Conservation (phyloP, 2,888 invertebrate genomes). For the Fragum sueziense region DNA sequence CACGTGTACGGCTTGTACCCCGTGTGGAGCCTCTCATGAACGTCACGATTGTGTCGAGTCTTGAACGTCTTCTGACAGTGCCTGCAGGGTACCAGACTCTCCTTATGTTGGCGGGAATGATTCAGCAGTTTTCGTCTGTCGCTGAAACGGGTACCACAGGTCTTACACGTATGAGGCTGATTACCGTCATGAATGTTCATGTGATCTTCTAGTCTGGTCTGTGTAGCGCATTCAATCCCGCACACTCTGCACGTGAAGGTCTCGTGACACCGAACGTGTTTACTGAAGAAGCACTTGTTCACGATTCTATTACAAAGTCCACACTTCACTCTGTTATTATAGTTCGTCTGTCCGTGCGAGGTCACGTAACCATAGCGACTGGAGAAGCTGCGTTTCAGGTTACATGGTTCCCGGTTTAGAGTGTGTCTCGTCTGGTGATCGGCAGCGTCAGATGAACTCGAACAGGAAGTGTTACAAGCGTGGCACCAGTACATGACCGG, state of each 20-base stretch:
- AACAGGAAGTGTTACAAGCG: slow-evolving; percentile 28
- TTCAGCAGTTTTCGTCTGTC: slow-evolving; percentile 34
- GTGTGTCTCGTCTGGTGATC: slow-evolving; percentile 27
- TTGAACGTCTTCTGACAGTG: slow-evolving; percentile 40
- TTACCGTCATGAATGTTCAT: slow-evolving; percentile 36
- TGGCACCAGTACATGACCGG: slow-evolving; percentile 42
- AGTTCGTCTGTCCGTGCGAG: slow-evolving; percentile 21
- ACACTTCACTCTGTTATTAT: slow-evolving; percentile 34
- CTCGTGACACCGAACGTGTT: slow-evolving; percentile 36
- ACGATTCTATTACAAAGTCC: slow-evolving; percentile 43
- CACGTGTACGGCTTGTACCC: slow-evolving; percentile 36
- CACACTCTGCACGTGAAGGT: slow-evolving; percentile 36
- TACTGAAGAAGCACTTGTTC: slow-evolving; percentile 35
- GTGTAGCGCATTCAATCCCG: slow-evolving; percentile 31
- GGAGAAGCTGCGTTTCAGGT: slow-evolving; percentile 25
- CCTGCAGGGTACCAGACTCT: slow-evolving; percentile 4
- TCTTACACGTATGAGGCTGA: slow-evolving; percentile 23
- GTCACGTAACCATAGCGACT: slow-evolving; percentile 33
- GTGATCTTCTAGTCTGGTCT: slow-evolving; percentile 36
- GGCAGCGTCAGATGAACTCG: not conserved
- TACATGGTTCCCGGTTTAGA: slow-evolving; percentile 17
- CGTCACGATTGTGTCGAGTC: slow-evolving; percentile 26
- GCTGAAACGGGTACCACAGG: slow-evolving; percentile 34
- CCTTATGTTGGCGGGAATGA: slow-evolving; percentile 31
- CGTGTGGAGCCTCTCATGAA: slow-evolving; percentile 45